A percentile compares a stretch with the other conserved stretches of the same genome.
phyloP scores from a whole-genome alignment of 2,113 vertebrate genomes.

The Hydrochoerus hydrochaeris region DNA sequence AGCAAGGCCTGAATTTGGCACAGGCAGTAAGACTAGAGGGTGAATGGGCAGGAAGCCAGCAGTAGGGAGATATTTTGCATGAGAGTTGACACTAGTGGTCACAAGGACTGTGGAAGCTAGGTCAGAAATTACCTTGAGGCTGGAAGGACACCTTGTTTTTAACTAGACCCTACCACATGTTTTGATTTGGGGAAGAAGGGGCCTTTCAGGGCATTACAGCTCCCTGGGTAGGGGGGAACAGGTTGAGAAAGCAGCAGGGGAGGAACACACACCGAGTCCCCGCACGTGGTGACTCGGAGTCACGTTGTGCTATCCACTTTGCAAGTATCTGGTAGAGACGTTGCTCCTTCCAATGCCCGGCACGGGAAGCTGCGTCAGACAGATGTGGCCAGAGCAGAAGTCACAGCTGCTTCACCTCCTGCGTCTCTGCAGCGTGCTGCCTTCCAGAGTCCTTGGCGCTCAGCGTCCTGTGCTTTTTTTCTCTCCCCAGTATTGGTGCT shows the following conservation, averaged over 20 bases:
- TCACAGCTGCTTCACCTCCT: background rate
- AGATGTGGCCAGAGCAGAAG: background rate
- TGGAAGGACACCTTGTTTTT: background rate
- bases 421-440: background rate
- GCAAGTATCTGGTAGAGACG: background rate
- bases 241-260: background rate
- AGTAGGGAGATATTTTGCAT: background rate
- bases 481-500: slow-evolving; percentile 90
- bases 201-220: background rate
- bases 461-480: slow-evolving; percentile 45
- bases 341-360: background rate
- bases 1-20: background rate
- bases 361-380: background rate
- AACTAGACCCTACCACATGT: background rate
- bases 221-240: background rate
- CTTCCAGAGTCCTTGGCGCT: background rate
- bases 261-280: background rate
- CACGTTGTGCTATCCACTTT: background rate
- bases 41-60: background rate
- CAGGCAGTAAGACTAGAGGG: background rate
- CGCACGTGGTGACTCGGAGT: background rate
- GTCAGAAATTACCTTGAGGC: slow-evolving; percentile 15
- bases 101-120: background rate
- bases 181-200: background rate
- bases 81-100: background rate